These are phyloP conservation scores for Spatulosminthurus flaviceps DNA, from an alignment of 2,888 invertebrate genomes.

Conservation along the genomic window DNA sequence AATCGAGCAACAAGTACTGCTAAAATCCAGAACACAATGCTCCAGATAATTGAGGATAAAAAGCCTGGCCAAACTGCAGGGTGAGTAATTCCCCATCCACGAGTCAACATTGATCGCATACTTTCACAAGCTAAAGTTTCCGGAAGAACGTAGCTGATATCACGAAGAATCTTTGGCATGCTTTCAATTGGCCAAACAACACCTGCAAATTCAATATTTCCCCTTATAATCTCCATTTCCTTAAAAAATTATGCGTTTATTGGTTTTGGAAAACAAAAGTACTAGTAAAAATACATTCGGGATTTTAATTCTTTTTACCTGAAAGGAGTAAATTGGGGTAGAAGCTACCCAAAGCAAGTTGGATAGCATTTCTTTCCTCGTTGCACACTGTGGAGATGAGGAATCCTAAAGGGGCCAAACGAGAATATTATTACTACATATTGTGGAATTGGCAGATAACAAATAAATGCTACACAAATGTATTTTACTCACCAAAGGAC, in stretches of 20 bases:
- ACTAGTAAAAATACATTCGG: no score
- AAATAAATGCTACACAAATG: no score
- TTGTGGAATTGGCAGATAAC: no score
- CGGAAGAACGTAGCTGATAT: constrained; percentile 67
- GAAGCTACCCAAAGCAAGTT: constrained; percentile 90
- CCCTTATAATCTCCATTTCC: no score
- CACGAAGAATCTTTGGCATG: constrained; percentile 84
- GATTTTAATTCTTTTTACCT: constrained; percentile 70
- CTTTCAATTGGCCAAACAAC: constrained; percentile 98
- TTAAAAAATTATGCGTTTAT: no score
- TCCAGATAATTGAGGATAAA: constrained; percentile 62
- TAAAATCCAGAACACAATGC: constrained; percentile 63
- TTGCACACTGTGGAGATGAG: constrained; percentile 93
- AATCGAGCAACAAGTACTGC: constrained; percentile 59
- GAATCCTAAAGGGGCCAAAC: constrained; percentile 72
- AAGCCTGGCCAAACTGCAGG: constrained; percentile 68
- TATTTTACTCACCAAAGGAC: constrained; percentile 82
- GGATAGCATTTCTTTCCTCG: constrained; percentile 91
- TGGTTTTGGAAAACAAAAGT: no score
- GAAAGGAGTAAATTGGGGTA: constrained; percentile 92
- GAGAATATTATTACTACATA: no score
- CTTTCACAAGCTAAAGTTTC: constrained; percentile 68
- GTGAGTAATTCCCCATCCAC: constrained; percentile 67
- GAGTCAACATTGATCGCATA: constrained; percentile 66
- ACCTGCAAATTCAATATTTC: constrained; percentile 70